Evolutionary conservation across 2,888 invertebrate species (phyloP), one percentile per base, ranked within the genome.

Genomic region (Ceramica pisi): DNA sequence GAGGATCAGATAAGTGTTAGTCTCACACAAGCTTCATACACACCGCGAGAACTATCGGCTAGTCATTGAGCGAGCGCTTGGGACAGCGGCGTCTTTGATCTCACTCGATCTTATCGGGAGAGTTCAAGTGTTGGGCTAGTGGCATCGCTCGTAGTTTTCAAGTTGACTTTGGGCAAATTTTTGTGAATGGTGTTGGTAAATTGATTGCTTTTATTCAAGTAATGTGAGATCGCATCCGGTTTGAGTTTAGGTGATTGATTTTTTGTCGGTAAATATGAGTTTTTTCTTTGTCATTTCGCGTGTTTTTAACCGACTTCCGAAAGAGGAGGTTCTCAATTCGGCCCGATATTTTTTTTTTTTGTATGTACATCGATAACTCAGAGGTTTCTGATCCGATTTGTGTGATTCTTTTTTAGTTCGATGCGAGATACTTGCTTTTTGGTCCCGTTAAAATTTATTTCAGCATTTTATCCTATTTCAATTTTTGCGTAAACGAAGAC

Each of bases 1-100:
- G 61, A 50, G 10, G 60, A 78, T 77, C 78, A 75, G 83, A 85
- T 84, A 85, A 84, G 73, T 71, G 62, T 16, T 31, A 46, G 69
- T 69, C 56, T 77, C 71, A 77, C 69, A 78, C 57, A 71, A 50
- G 69, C 72, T 56, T 79, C 75, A 78, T 67, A 78, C 59, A 69
- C 67, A 68, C 85, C 83, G 84, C 73, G 65, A 38, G 74, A 60
- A 70, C 66, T 81, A 74, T 61, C 55, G 67, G 63, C 71, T 46
- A 75, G 78, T 73, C 72, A 66, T 7, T 62, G 74, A 75, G 85
- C 63, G 63, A 60, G 72, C 35, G 44, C n/a, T 51, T 0, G 53
- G 26, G 67, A 51, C 14, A 51, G 77, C 79, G 80, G 80, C 57
- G 64, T 61, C 46, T 73, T 70, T 78, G 72, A 82, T 78, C 64